Evolutionary conservation across 35 echinoderm and acorn worm genomes (phyloP).

Genomic region (Ophioderma brevispina): DNA sequence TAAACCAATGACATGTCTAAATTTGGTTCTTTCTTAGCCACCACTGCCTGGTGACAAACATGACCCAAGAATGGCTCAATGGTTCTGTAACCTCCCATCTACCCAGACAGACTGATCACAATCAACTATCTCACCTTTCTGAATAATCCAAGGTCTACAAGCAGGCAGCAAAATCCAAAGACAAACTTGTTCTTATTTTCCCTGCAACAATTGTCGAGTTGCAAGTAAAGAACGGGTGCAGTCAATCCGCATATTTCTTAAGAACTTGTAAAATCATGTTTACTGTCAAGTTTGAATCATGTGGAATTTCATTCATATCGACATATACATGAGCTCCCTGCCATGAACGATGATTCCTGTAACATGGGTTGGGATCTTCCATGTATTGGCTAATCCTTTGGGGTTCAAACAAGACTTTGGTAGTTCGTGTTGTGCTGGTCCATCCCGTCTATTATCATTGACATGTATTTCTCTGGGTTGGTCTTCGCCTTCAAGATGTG

Average conservation of each 20-base stretch:
- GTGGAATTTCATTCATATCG: slow-evolving; percentile 49
- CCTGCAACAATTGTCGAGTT: slow-evolving; percentile 48
- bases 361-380: slow-evolving; percentile 50
- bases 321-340: slow-evolving; percentile 26
- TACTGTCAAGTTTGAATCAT: slow-evolving; percentile 38
- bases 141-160: slow-evolving; percentile 48
- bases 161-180: slow-evolving; percentile 23
- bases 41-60: too few species aligned
- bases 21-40: too few species aligned
- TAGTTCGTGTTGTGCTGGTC: slow-evolving; percentile 47
- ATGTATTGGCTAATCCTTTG: slow-evolving; percentile 5
- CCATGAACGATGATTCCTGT: slow-evolving; percentile 62
- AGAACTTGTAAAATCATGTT: slow-evolving; percentile 36
- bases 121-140: slow-evolving; percentile 57
- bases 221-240: slow-evolving; percentile 31
- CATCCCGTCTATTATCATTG: slow-evolving; percentile 63
- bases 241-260: neutral
- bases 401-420: neutral
- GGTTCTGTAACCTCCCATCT: too few species aligned
- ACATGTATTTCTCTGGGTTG: slow-evolving; percentile 44
- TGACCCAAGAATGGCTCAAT: too few species aligned
- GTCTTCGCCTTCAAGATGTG: slow-evolving; percentile 12
- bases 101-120: too few species aligned
- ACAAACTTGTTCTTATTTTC: slow-evolving; percentile 55
- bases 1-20: too few species aligned